Evolutionary conservation across 1,140 invertebrate species (phyloP).

Genomic region (Orchestia grillus): DNA sequence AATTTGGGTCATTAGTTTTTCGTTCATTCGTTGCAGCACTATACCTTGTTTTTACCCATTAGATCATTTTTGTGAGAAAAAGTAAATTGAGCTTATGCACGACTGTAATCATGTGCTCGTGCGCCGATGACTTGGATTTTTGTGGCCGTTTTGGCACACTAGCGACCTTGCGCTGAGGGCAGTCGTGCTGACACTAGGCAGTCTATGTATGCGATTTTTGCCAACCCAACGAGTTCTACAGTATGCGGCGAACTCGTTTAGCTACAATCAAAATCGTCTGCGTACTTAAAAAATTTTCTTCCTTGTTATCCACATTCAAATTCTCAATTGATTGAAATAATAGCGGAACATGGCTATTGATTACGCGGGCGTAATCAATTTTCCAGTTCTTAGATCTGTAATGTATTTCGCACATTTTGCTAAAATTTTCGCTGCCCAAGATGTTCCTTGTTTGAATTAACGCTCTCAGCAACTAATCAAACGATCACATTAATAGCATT

Average conservation of each 20-base stretch:
- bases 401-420: background rate
- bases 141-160: background rate
- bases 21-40: background rate
- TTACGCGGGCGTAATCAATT: background rate
- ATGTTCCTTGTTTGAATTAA: background rate
- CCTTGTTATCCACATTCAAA: background rate
- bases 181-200: background rate
- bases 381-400: background rate
- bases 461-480: background rate
- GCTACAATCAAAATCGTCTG: background rate
- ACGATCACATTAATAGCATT: background rate
- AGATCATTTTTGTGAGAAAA: background rate
- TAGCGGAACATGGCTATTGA: background rate
- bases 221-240: background rate
- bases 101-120: background rate
- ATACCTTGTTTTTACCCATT: background rate
- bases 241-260: background rate
- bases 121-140: background rate
- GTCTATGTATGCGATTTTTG: background rate
- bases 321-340: background rate
- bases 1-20: constrained; percentile 6
- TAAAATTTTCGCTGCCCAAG: background rate
- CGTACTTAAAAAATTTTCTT: background rate
- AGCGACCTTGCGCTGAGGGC: background rate
- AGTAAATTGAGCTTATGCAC: background rate